Evolutionary conservation across 2,888 invertebrate species (phyloP), one percentile per base, ranked within the genome.

Genomic region (Heliconius ismenius): DNA sequence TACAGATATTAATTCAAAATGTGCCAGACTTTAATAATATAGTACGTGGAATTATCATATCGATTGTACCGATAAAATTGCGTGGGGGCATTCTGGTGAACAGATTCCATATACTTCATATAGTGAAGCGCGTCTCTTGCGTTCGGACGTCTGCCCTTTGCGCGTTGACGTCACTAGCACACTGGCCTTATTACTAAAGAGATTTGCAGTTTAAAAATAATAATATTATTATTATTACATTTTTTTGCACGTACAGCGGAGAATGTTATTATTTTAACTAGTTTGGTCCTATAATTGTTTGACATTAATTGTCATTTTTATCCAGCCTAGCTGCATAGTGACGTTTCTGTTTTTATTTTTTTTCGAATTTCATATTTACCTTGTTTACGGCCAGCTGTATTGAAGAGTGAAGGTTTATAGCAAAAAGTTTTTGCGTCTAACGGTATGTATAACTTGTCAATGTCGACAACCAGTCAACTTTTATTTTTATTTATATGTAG

Each of bases 131-230:
- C 74, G 76, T 68, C 76, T 70, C 73, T 60, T 68, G 74, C 72
- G 79, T 73, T 69, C 79, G 73, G 78, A 79, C 79, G 79, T 78
- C 78, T 78, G 75, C 73, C 36, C 77, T 69, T 74, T 70, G 60
- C 75, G 73, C 62, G 78, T 60, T 79, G 78, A 78, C 78, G 78
- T 78, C 79, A 78, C 68, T 72, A 43, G 43, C 43, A 70, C 60
- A 70, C 70, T 73, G 63, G 73, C 73, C 73, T 73, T 60, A 73
- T 60, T 73, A 24, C 26, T 39, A 62, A 26, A 26, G 21, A 43
- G 69, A 70, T 7, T 70, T 58, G 24, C 36, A 36, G 28, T 24
- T 39, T 15, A 24, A 65, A 65, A 65, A 65, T 65, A 39, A 39
- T 65, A 36, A 4, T 36, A 2, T 39, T 39, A 15, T 65, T 15